These are phyloP conservation scores for Caradrina kadenii DNA, from an alignment of 2,888 invertebrate species.

Conservation along the genomic window DNA sequence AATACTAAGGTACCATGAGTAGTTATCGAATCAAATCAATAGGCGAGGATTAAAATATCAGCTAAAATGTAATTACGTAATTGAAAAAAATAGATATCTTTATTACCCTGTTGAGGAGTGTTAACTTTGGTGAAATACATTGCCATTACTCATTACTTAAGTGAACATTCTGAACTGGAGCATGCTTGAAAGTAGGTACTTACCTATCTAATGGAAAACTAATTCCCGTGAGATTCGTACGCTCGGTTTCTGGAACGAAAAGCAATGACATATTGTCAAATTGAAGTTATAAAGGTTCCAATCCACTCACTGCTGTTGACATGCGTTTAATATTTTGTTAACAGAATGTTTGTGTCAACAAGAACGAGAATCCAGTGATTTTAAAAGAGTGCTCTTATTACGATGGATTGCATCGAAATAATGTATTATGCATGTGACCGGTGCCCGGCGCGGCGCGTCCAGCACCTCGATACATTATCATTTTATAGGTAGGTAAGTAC, in stretches of 20 bases:
- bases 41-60: too few species aligned
- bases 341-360: neutral
- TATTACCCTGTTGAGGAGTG: neutral
- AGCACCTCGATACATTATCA: slow-evolving; percentile 46
- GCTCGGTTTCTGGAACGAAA: too few species aligned
- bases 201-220: neutral
- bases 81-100: too few species aligned
- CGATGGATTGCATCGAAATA: slow-evolving; percentile 38
- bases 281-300: neutral
- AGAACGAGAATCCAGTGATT: slow-evolving; percentile 11
- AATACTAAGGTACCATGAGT: too few species aligned
- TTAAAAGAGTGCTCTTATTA: slow-evolving; percentile 13
- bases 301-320: neutral
- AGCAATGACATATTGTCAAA: too few species aligned
- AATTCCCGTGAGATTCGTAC: neutral
- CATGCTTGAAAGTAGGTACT: neutral
- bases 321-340: neutral
- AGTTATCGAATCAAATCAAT: too few species aligned
- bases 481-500: slow-evolving; percentile 10
- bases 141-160: neutral
- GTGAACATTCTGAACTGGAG: neutral
- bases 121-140: neutral
- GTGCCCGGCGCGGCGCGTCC: slow-evolving; percentile 21
- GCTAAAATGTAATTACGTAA: too few species aligned
- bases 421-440: slow-evolving; percentile 62